These are phyloP conservation scores for Enteromius anoplus DNA, from an alignment of 2,797 vertebrate species.

Conservation along the genomic window DNA sequence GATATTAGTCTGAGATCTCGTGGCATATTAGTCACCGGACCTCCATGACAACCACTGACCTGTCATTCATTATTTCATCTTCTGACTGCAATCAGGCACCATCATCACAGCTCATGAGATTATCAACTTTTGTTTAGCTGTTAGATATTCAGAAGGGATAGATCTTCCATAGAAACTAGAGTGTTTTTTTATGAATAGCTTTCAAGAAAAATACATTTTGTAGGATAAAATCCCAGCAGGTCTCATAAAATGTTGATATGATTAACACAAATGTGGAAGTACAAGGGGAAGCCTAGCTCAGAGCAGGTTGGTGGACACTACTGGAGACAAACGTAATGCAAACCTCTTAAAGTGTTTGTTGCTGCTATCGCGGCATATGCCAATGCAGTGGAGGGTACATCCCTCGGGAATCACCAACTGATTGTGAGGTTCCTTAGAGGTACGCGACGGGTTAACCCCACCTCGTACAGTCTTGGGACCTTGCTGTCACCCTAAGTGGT, in stretches of 20 bases:
- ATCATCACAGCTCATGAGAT: background rate
- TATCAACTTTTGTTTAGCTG: too few relatives aligned
- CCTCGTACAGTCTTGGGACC: too few relatives aligned
- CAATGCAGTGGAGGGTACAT: too few relatives aligned
- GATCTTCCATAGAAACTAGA: background rate
- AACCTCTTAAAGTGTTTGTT: background rate
- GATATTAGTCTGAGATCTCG: background rate
- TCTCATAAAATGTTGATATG: constrained; percentile 50
- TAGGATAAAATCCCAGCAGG: constrained; percentile 3
- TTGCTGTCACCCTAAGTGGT: too few relatives aligned
- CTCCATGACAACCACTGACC: background rate
- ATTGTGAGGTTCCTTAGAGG: too few relatives aligned
- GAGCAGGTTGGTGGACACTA: constrained; percentile 66
- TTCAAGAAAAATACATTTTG: background rate
- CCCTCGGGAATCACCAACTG: too few relatives aligned
- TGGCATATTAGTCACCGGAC: constrained; percentile 31
- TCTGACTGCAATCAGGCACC: background rate
- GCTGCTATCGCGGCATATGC: too few relatives aligned
- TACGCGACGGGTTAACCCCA: too few relatives aligned
- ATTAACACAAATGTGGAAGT: constrained; percentile 61
- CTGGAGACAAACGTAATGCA: constrained; percentile 22
- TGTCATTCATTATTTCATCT: background rate
- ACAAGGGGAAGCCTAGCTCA: constrained; percentile 56
- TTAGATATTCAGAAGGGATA: background rate
- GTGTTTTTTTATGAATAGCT: background rate